These are phyloP conservation scores for Poeciliopsis turrubarensis DNA, from an alignment of 2,113 vertebrate species.

Conservation along the genomic window DNA sequence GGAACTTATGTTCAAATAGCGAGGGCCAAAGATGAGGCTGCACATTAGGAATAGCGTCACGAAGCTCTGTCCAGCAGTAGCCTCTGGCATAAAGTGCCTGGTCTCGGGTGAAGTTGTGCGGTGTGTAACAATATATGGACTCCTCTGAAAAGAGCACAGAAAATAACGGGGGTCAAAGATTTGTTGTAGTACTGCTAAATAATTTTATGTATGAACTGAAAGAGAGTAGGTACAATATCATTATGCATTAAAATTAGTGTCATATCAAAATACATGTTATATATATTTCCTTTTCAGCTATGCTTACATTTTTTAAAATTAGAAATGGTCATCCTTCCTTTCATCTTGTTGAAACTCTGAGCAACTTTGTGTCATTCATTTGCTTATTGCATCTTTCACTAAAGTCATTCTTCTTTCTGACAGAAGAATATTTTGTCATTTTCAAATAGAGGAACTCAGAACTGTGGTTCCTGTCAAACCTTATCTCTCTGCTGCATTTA, in stretches of 20 bases:
- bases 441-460: conserved; percentile 16
- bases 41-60: conserved; percentile 90
- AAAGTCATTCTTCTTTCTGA: conserved; percentile 4
- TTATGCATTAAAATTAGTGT: background rate
- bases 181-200: background rate
- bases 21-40: conserved; percentile 91
- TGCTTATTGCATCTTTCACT: conserved; percentile 1
- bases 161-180: conserved; percentile 15
- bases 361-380: conserved; percentile 12
- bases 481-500: background rate
- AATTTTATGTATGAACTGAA: background rate
- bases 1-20: conserved; percentile 97
- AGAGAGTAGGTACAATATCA: background rate
- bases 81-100: conserved; percentile 98
- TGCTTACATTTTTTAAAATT: background rate
- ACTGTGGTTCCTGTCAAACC: conserved; percentile 3
- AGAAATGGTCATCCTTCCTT: background rate
- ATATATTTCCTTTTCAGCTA: too few species aligned
- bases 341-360: conserved; percentile 5
- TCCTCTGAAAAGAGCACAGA: conserved; percentile 85
- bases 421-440: background rate
- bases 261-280: background rate
- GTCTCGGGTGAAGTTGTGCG: conserved; percentile 99
- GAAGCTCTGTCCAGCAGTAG: conserved; percentile 99
- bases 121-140: conserved; percentile 99